Evolutionary conservation across 2,113 vertebrate species (phyloP).

Genomic region (Trachemys scripta): DNA sequence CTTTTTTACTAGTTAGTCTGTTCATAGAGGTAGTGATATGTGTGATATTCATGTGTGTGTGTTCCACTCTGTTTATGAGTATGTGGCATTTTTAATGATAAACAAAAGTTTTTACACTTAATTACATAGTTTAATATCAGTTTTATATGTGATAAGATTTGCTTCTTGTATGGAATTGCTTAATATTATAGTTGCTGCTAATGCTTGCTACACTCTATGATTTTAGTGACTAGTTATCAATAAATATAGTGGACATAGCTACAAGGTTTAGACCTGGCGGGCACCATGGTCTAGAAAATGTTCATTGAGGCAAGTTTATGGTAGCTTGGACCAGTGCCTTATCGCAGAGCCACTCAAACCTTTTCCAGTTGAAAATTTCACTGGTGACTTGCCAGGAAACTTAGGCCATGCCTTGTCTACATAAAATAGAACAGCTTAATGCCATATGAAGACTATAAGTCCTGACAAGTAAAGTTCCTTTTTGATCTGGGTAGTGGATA

Average conservation of each 20-base stretch:
- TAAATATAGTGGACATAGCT: neutral
- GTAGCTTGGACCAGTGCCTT: accelerated
- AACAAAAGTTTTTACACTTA: neutral
- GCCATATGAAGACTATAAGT: neutral
- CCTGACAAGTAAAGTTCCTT: neutral
- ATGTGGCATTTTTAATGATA: neutral
- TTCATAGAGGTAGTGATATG: neutral
- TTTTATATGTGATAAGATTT: neutral
- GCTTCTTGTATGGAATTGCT: neutral
- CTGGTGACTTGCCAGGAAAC: neutral
- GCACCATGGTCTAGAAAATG: neutral
- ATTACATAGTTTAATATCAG: neutral
- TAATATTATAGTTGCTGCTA: neutral
- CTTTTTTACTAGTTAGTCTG: neutral
- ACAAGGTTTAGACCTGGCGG: neutral
- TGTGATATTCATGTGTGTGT: no score
- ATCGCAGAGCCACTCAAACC: neutral
- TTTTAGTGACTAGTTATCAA: neutral
- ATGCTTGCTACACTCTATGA: neutral
- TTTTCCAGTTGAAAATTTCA: accelerated
- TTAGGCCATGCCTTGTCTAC: accelerated
- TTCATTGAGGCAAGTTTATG: neutral
- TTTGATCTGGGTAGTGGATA: neutral
- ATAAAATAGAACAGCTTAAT: neutral
- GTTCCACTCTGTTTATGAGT: no score